A percentile compares a stretch with the other conserved stretches of the same genome.
phyloP scores from a whole-genome alignment of 1,140 invertebrate species.

The Pogonomyrmex barbatus region DNA sequence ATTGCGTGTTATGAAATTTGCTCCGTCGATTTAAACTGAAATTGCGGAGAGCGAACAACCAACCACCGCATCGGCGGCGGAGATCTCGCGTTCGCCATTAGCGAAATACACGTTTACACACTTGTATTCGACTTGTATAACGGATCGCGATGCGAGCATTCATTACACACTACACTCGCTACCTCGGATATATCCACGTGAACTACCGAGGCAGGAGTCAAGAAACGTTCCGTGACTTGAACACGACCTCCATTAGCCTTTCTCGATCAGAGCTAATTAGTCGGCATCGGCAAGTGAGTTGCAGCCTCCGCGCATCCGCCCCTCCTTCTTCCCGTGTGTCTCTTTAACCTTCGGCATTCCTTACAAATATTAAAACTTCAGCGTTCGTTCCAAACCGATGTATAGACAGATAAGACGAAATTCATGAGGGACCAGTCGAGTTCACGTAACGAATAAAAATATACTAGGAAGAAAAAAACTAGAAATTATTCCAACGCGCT shows the following conservation, averaged over 20 bases:
- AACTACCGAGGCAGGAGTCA: constrained; percentile 66
- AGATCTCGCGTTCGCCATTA: constrained; percentile 48
- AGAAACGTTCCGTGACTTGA: constrained; percentile 75
- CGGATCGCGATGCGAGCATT: constrained; percentile 31
- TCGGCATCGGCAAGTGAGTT: constrained; percentile 65
- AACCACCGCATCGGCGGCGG: background rate
- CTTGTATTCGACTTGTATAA: constrained; percentile 58
- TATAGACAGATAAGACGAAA: background rate
- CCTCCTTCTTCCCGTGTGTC: constrained; percentile 14
- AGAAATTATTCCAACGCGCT: background rate
- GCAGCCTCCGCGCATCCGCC: constrained; percentile 39
- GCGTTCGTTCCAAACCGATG: background rate
- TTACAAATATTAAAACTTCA: constrained; percentile 47
- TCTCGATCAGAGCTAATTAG: constrained; percentile 78
- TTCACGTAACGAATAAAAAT: constrained; percentile 4
- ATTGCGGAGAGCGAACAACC: constrained; percentile 33
- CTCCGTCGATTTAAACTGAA: constrained; percentile 28
- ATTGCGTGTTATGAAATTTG: constrained; percentile 18
- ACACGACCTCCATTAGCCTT: constrained; percentile 79
- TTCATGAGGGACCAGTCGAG: background rate
- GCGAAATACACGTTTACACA: constrained; percentile 51
- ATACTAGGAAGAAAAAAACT: background rate
- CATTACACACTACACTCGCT: constrained; percentile 50
- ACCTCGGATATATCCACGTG: constrained; percentile 49
- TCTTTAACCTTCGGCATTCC: constrained; percentile 36